Evolutionary conservation across 2,113 vertebrate genomes (phyloP).

Genomic region (Rutilus rutilus): DNA sequence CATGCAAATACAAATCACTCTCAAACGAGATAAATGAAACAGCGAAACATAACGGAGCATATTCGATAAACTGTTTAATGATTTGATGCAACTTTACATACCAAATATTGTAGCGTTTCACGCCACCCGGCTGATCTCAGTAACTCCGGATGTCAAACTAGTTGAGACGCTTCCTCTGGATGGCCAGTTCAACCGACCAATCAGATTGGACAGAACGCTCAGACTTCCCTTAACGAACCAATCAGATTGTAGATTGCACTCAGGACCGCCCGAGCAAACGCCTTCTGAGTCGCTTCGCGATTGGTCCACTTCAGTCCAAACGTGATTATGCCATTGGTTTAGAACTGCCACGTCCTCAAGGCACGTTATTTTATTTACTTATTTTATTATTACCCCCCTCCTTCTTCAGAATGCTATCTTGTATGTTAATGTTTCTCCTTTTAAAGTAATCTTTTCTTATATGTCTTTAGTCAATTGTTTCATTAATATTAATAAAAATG

Average conservation of each 20-base stretch:
- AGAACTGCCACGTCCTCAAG: conserved; percentile 81
- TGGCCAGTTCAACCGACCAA: conserved; percentile 43
- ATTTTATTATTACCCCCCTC: conserved; percentile 50
- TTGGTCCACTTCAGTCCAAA: conserved; percentile 71
- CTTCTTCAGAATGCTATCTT: neutral
- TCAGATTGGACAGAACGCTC: neutral
- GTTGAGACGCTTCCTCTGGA: neutral
- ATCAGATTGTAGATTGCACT: conserved; percentile 17
- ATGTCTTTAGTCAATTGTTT: no score
- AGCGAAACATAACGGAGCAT: neutral
- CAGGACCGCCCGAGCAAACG: neutral
- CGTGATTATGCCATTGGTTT: conserved; percentile 73
- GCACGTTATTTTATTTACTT: neutral
- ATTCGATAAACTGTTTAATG: neutral
- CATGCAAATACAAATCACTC: neutral
- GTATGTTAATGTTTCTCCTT: neutral
- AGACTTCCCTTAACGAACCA: conserved; percentile 28
- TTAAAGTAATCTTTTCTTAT: no score
- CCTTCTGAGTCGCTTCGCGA: conserved; percentile 48
- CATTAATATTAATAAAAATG: no score
- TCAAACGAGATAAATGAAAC: neutral
- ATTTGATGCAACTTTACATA: conserved; percentile 18
- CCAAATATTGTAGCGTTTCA: neutral
- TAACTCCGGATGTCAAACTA: conserved; percentile 40
- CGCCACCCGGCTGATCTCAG: neutral